Base-by-base conservation (phyloP, 2,797 vertebrate species). In the Neoniphon sammara region DNA sequence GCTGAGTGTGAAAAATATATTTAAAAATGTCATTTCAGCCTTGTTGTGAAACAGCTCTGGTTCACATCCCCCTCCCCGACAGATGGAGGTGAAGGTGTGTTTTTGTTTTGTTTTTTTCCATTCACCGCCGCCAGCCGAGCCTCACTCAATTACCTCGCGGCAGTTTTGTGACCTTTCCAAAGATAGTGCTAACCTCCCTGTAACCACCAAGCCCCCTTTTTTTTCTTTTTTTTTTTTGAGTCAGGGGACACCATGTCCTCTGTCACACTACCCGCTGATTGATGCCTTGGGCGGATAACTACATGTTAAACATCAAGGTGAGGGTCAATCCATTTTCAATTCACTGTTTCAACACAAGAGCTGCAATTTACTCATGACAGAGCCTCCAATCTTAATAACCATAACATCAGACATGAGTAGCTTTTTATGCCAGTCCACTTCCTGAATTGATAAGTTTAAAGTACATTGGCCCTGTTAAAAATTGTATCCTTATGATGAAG, bases 81-180 rank as follows among this genome's bases (percentile, higher is more conserved):
- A 85, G 78, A 85, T 68, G 80, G 81, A 85, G 85, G 80, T 60
- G 77, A 87, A 49, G 39, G n/a, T n/a, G n/a, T n/a, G n/a, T n/a
- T n/a, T n/a, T n/a, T n/a, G n/a, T 7, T 34, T 34, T 42, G 31
- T 58, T 59, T 64, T 65, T 73, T 61, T 53, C 30, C 15, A 87
- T 77, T 55, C 52, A 67, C 89, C 65, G 75, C 80, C 27, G 67
- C 77, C 70, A 64, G 74, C 75, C 42, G 52, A 80, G 81, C 76
- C 66, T 78, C 83, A 81, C 75, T 87, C 78, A 68, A 78, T 91
- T 87, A 88, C 90, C 90, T 84, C 8, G 65, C 75, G 89, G 90
- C 84, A 66, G 77, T 82, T 82, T 30, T 27, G 53, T 87, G 89
- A 93, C 92, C 91, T 94, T 91, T 85, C 72, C 73, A 70, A 71